Base-by-base conservation (phyloP, 2,888 invertebrate genomes). In the Campoletis raptor region DNA sequence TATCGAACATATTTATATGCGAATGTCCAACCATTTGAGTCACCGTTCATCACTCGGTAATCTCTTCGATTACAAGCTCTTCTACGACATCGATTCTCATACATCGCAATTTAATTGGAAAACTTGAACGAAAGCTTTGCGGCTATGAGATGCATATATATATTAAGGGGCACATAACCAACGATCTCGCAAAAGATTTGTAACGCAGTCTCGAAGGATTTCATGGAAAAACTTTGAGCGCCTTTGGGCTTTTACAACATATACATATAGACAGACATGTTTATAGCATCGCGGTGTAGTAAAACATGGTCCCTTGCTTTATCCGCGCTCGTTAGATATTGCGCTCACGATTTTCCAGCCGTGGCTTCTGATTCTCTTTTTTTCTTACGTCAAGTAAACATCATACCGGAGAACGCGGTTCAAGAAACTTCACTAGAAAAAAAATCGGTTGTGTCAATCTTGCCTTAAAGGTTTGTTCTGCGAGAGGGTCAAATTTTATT, bases 91-190 rank as follows among this genome's bases (percentile, higher is more conserved):
- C 72, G 70, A 81, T 45, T 76, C 81, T 77, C 66, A 73, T 81
- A 73, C 66, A 78, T 81, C 73, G 73, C 66, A 78, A 78, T 81
- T 85, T 85, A 85, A 85, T 85, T 81, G 85, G 85, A 81, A 81
- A 85, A 73, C 85, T 85, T 67, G 78, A 66, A 54, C 66, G 18
- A 18, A 69, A 64, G n/a, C 69, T 64, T 57, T 57, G 15, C 36
- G 66, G 72, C 18, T 45, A n/a, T n/a, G 64, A 45, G 57, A 57
- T 12, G 37, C 37, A 36, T 15, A 54, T 36, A 73, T 36, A 70
- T 24, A 52, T 7, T 15, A 6, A 18, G 37, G 40, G 30, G 15
- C 36, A 81, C 40, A 48, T 77, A 76, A 52, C 54, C 67, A 40
- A 72, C 76, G 69, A 78, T 78, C 72, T 77, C 24, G 54, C 73